Evolutionary conservation across 2,113 vertebrate species (phyloP).

Genomic region (Rhea americana): DNA sequence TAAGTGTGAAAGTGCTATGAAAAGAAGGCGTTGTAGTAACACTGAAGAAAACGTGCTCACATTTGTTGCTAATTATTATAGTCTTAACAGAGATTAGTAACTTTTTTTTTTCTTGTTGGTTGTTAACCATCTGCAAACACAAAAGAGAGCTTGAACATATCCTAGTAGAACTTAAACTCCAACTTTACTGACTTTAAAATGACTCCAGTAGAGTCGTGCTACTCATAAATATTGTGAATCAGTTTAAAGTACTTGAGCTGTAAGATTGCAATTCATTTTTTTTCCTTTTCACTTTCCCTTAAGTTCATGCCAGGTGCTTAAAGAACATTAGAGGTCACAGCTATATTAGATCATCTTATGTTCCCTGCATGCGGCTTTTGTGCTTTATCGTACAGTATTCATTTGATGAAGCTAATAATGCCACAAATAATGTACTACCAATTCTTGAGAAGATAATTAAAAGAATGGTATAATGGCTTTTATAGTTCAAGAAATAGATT

Average conservation of each 20-base stretch:
- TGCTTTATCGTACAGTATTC: not conserved
- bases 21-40: not conserved
- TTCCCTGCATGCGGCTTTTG: not conserved
- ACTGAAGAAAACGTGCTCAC: not conserved
- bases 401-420: slow-evolving; percentile 15
- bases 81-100: not conserved
- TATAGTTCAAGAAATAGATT: not conserved
- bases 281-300: not conserved
- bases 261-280: not conserved
- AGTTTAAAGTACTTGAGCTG: not conserved
- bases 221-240: not conserved
- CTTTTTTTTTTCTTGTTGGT: not conserved
- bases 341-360: slow-evolving; percentile 7
- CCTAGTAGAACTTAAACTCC: not conserved
- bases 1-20: not conserved
- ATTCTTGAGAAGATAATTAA: slow-evolving; percentile 41
- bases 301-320: not conserved
- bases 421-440: not conserved
- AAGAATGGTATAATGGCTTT: slow-evolving; percentile 1
- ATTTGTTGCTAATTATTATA: not conserved
- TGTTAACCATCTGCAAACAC: not conserved
- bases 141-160: not conserved
- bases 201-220: not conserved
- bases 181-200: not conserved
- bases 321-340: not conserved